Evolutionary conservation across 2,113 vertebrate species (phyloP).

Genomic region (Bungarus multicinctus): DNA sequence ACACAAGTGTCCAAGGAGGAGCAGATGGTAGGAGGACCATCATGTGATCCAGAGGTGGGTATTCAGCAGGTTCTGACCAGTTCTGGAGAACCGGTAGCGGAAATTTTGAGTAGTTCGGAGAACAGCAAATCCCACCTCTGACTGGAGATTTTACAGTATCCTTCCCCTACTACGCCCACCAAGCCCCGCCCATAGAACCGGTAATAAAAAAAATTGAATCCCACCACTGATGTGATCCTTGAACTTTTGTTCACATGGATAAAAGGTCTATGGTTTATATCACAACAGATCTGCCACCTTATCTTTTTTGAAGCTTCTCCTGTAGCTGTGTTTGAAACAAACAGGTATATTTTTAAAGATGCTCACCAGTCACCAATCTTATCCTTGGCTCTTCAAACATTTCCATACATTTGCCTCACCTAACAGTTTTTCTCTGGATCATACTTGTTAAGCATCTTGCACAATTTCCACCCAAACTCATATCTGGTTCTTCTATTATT

Average conservation of each 20-base stretch:
- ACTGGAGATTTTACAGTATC: too few relatives aligned
- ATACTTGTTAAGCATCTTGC: neutral
- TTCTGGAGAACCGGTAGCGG: too few relatives aligned
- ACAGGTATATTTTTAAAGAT: neutral
- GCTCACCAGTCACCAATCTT: neutral
- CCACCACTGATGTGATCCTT: neutral
- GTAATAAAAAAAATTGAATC: too few relatives aligned
- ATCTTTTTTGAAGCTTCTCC: neutral
- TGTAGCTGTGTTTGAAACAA: neutral
- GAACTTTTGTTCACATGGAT: neutral
- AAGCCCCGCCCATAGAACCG: too few relatives aligned
- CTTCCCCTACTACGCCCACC: too few relatives aligned
- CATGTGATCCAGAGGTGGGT: neutral
- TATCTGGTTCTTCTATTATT: neutral
- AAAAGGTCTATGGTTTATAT: neutral
- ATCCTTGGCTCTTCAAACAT: neutral
- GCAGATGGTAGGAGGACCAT: neutral
- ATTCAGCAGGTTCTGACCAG: too few relatives aligned
- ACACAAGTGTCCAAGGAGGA: neutral
- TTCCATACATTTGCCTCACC: neutral
- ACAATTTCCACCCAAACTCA: neutral
- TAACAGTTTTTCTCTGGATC: neutral
- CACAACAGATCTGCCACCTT: neutral
- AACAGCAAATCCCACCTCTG: too few relatives aligned
- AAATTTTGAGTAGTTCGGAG: too few relatives aligned